Evolutionary conservation across 2,888 invertebrate species (phyloP), one percentile per base, ranked within the genome.

Genomic region (Megamerina dolium): DNA sequence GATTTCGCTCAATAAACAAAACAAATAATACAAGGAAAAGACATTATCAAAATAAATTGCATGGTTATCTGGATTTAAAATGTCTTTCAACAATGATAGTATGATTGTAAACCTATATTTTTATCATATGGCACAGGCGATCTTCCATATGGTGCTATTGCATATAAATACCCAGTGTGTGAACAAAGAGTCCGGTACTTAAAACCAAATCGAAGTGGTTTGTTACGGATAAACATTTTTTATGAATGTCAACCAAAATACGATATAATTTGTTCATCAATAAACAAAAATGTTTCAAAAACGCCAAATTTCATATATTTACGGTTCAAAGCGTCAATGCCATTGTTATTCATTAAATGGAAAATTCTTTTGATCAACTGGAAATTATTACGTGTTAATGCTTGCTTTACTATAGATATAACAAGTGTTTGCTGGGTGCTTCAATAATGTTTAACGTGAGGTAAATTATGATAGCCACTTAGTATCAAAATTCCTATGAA

Each of bases 261-360:
- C n/a, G n/a, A n/a, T n/a, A n/a, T n/a, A n/a, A n/a, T n/a, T n/a
- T n/a, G n/a, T n/a, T 21, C 44, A 44, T 44, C 34, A 39, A 35
- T 44, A 10, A 35, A 44, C 10, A 29, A 18, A 31, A 21, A 6
- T 4, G 10, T 18, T 21, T 32, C 34, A 16, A 38, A 44, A 13
- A 44, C 17, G 1, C 44, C 44, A 27, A 38, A 38, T 19, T 40
- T 39, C 34, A 35, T 40, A 27, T 14, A 39, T 19, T 21, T 33
- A 16, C 9, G 5, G 21, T 44, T 44, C 19, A 38, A 26, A 5
- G 26, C 9, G 16, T 35, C 19, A 16, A 35, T 8, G 6, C n/a
- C 31, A 16, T 19, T 34, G 18, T 19, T 34, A n/a, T 19, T 13
- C 19, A 17, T 19, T 19, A 34, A 17, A 34, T 34, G 17, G 19